These are phyloP conservation scores for Globodera rostochiensis DNA, from an alignment of 1,140 invertebrate genomes.

Conservation along the genomic window DNA sequence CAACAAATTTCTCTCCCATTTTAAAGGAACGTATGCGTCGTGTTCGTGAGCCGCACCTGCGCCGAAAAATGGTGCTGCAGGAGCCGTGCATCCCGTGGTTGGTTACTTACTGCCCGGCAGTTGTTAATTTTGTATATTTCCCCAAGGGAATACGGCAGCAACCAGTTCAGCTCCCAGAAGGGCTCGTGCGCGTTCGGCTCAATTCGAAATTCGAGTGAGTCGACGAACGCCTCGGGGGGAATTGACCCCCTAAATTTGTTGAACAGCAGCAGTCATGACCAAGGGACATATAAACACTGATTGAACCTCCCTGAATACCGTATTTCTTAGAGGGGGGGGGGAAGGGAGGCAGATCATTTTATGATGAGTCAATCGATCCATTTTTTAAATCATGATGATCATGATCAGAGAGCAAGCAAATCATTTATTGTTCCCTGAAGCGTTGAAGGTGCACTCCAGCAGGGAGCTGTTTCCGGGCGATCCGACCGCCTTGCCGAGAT, in stretches of 20 bases:
- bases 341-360: too few relatives aligned
- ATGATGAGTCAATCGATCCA: too few relatives aligned
- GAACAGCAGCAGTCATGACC: too few relatives aligned
- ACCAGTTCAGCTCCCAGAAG: slow-evolving; percentile 27
- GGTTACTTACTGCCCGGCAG: not conserved
- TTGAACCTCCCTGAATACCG: too few relatives aligned
- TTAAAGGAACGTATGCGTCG: slow-evolving; percentile 20
- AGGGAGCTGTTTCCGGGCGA: not conserved
- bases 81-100: slow-evolving; percentile 25
- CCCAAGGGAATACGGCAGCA: slow-evolving; percentile 23
- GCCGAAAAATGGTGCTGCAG: slow-evolving; percentile 21
- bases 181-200: slow-evolving; percentile 9
- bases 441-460: slow-evolving; percentile 20
- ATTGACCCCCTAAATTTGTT: not conserved
- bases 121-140: not conserved
- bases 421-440: not conserved
- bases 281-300: too few relatives aligned
- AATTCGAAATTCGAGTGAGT: slow-evolving; percentile 21
- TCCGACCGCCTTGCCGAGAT: slow-evolving; percentile 7
- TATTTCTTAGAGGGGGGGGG: too few relatives aligned
- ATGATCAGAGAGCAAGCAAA: too few relatives aligned
- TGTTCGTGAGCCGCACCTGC: slow-evolving; percentile 20
- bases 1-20: too few relatives aligned
- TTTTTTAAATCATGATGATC: too few relatives aligned
- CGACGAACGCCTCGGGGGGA: not conserved